phyloP scores from a whole-genome alignment of 2,888 invertebrate species.

The Pecten maximus region DNA sequence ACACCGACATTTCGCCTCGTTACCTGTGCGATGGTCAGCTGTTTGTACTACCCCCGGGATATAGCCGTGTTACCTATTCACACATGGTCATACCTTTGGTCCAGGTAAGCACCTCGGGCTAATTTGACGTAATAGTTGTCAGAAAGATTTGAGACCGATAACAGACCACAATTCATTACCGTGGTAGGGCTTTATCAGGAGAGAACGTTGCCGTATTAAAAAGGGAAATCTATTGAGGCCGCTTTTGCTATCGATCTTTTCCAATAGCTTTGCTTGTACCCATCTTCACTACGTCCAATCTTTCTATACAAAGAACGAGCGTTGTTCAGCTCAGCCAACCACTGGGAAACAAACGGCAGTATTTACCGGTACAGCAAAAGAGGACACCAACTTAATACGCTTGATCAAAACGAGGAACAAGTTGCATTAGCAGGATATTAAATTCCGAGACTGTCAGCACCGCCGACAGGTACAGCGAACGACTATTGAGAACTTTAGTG shows the following conservation, averaged over 20 bases:
- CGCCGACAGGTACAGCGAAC: not conserved
- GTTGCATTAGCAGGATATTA: not conserved
- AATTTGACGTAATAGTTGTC: conserved; percentile 20
- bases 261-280: conserved; percentile 32
- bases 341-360: not conserved
- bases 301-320: not conserved
- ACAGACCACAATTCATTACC: not conserved
- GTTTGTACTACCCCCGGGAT: not conserved
- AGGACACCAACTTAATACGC: conserved; percentile 3
- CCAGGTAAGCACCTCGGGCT: conserved; percentile 12
- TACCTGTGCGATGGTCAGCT: not conserved
- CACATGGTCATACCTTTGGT: not conserved
- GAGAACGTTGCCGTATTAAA: conserved; percentile 26
- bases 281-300: conserved; percentile 2
- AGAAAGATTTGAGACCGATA: not conserved
- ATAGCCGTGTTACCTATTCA: not conserved
- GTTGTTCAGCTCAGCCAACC: not conserved
- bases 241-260: conserved; percentile 32
- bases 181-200: not conserved
- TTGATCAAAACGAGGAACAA: conserved; percentile 24
- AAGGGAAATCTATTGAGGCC: conserved; percentile 11
- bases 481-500: not conserved
- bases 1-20: not conserved
- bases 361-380: conserved; percentile 30
- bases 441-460: not conserved